Conservation (phyloP, 2,888 invertebrate genomes). For the Scaeva pyrastri region DNA sequence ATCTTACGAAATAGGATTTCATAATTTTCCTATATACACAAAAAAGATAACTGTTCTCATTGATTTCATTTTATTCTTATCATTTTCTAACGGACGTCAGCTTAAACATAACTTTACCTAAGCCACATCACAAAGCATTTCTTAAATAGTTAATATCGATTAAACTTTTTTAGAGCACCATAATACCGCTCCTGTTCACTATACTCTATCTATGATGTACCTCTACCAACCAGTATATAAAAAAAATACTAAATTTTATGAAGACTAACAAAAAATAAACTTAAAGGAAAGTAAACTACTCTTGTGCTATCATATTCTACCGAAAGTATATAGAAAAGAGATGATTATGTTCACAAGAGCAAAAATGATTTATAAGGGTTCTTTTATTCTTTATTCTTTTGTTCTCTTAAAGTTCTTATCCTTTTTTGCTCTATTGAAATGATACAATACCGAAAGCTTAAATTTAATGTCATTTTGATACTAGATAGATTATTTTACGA, state of each 20-base stretch:
- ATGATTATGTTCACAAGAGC: conserved; percentile 35
- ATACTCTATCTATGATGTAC: neutral
- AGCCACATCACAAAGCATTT: neutral
- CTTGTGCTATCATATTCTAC: neutral
- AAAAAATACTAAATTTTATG: conserved; percentile 14
- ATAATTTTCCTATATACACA: neutral
- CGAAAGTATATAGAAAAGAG: neutral
- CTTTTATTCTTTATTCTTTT: conserved; percentile 13
- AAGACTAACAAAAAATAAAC: conserved; percentile 19
- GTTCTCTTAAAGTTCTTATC: conserved; percentile 25
- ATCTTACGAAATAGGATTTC: no score
- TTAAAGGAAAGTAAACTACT: neutral
- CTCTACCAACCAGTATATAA: no score
- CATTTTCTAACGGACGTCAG: neutral
- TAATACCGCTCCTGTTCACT: neutral
- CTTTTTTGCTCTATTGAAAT: conserved; percentile 17
- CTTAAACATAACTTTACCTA: neutral
- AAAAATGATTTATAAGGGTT: conserved; percentile 37
- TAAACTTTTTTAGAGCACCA: neutral
- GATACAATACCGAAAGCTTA: neutral
- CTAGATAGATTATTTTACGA: neutral
- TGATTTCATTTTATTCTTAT: neutral
- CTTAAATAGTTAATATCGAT: conserved; percentile 5
- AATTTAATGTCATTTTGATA: conserved; percentile 15
- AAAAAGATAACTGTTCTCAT: neutral